Conservation (phyloP, 2,888 invertebrate species). For the Cotesia congregata region DNA sequence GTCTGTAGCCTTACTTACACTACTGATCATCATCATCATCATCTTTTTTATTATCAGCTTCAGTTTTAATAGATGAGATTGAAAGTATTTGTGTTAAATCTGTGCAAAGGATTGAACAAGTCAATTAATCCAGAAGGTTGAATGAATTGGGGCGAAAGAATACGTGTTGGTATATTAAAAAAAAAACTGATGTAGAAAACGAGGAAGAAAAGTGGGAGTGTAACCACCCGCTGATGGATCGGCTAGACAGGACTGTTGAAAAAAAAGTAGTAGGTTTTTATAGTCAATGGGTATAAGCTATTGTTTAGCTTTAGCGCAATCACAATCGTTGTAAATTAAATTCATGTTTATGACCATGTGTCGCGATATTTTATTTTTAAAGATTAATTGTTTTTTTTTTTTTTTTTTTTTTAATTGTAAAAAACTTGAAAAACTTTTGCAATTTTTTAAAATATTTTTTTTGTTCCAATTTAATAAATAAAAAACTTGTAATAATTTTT, state of each 20-base stretch:
- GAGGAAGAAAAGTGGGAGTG: conserved; percentile 28
- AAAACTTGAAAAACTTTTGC: too few species aligned
- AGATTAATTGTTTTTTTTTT: background rate
- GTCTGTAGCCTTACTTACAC: background rate
- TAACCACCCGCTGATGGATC: conserved; percentile 35
- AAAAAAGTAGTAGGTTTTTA: conserved; percentile 38
- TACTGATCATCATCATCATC: background rate
- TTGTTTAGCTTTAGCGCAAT: conserved; percentile 62
- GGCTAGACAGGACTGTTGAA: conserved; percentile 32
- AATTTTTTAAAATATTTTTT: too few species aligned
- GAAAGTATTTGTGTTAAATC: background rate
- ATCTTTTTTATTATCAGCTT: background rate
- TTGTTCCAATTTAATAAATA: too few species aligned
- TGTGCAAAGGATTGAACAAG: conserved; percentile 47
- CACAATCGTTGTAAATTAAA: conserved; percentile 52
- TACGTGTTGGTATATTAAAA: conserved; percentile 36
- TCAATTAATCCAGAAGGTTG: conserved; percentile 56
- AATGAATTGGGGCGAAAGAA: conserved; percentile 57
- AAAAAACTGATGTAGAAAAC: conserved; percentile 25
- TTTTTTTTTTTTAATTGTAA: background rate
- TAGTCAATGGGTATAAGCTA: conserved; percentile 55
- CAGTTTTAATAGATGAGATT: background rate
- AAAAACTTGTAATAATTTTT: too few species aligned
- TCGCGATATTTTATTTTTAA: background rate
- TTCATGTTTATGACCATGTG: conserved; percentile 8